Conservation (phyloP, 2,888 invertebrate genomes). For the Caenorhabditis becei region DNA sequence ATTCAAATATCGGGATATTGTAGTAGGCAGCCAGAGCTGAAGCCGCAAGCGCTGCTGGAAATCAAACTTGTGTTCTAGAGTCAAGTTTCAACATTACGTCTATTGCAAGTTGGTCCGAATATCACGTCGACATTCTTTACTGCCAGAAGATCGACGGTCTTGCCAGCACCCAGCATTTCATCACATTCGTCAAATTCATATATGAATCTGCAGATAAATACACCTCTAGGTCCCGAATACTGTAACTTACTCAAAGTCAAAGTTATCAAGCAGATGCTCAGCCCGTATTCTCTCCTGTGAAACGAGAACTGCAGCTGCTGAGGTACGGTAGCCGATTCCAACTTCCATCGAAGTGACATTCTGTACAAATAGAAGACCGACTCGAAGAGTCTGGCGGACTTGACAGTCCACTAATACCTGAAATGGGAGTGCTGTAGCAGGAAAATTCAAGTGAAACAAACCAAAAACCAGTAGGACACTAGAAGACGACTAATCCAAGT, state of each 20-base stretch:
- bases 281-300: slow-evolving; percentile 57
- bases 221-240: neutral
- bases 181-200: slow-evolving; percentile 64
- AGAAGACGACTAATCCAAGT: neutral
- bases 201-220: slow-evolving; percentile 56
- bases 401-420: slow-evolving; percentile 23
- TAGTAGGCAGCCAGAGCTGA: slow-evolving; percentile 62
- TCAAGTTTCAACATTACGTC: slow-evolving; percentile 19
- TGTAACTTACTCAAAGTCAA: slow-evolving; percentile 58
- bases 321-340: slow-evolving; percentile 52
- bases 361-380: slow-evolving; percentile 47
- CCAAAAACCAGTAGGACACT: neutral
- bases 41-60: slow-evolving; percentile 64
- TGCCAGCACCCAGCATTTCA: slow-evolving; percentile 52
- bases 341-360: slow-evolving; percentile 39
- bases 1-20: slow-evolving; percentile 62
- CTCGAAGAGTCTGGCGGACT: slow-evolving; percentile 21
- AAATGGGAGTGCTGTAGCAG: neutral
- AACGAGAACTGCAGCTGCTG: slow-evolving; percentile 65
- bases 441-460: neutral
- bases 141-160: slow-evolving; percentile 46
- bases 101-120: slow-evolving; percentile 66
- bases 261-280: slow-evolving; percentile 60
- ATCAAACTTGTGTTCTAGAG: neutral
- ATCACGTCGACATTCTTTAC: slow-evolving; percentile 61